Evolutionary conservation across 37 sponge, comb jelly and placozoan species (phyloP), one percentile per base, ranked within the genome.

Genomic region (Aphrocallistes beatrix): DNA sequence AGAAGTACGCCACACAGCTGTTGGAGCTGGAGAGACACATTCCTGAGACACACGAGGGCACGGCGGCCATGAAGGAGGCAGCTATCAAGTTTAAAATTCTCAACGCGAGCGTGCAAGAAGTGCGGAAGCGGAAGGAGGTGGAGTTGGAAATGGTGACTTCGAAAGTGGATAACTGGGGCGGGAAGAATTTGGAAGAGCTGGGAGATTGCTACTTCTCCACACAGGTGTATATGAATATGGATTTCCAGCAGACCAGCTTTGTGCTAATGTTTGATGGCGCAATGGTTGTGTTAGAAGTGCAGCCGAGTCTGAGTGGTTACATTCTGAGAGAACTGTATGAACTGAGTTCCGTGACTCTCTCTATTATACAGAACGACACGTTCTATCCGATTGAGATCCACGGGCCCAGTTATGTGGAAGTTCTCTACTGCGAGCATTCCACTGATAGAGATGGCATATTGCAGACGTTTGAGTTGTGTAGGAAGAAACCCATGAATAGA

Each of bases 121-220:
- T 92, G 1, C 85, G 96, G 0, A 95, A 90, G 84, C 51, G 85
- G 84, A 95, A 95, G 39, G 96, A 95, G 38, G 85, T 90, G 83
- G 96, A 95, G 49, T 90, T 87, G 39, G 96, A 95, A 30, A 95
- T 95, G 96, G 30, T 93, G 37, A 87, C 93, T 6, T 87, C 83
- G n/a, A 88, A 90, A 39, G 90, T 95, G 17, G 87, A 92, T 34
- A 93, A 93, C 3, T 95, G 86, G 84, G 85, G 69, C 84, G 96
- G 96, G 13, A 81, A 86, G 86, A 28, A 37, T 81, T 23, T 30
- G 39, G n/a, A 36, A 30, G 36, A 88, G 37, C 36, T 13, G 21
- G 23, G 39, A 0, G 82, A 81, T 81, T 6, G 89, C 37, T 6
- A 60, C 34, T 60, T 60, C 75, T 60, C 75, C n/a, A 60, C 75